Percentiles rank a stretch among this genome's conserved stretches.
Evolutionary conservation across 2,113 vertebrate genomes (phyloP).

Genomic region (Channa argus): DNA sequence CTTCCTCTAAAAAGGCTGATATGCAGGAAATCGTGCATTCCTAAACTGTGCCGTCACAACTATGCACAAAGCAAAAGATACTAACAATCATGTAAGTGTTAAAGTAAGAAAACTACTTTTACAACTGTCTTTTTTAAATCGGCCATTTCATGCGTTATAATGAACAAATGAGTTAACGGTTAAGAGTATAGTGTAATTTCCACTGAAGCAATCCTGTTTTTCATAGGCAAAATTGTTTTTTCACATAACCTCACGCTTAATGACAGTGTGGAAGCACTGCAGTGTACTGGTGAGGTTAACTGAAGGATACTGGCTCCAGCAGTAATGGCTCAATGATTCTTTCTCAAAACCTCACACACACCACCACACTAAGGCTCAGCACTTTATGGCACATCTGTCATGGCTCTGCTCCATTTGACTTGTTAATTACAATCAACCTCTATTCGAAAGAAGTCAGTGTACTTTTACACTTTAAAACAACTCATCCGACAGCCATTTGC

Average conservation of each 20-base stretch:
- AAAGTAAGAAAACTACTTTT: not conserved
- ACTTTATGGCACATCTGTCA: constrained; percentile 81
- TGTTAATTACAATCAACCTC: constrained; percentile 82
- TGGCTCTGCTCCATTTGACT: constrained; percentile 80
- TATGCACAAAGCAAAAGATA: constrained; percentile 56
- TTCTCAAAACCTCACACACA: constrained; percentile 5
- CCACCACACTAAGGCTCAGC: constrained; percentile 38
- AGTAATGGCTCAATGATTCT: constrained; percentile 30
- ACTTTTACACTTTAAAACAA: constrained; percentile 56
- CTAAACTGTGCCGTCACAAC: constrained; percentile 19
- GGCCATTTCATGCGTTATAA: not conserved
- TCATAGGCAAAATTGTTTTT: constrained; percentile 18
- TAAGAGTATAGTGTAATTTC: not conserved
- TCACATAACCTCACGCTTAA: not conserved
- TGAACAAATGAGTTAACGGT: not conserved
- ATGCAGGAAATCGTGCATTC: constrained; percentile 79
- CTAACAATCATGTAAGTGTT: constrained; percentile 2
- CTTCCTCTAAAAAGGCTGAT: constrained; percentile 85
- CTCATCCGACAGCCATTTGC: constrained; percentile 58
- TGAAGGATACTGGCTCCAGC: constrained; percentile 61
- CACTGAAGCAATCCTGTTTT: constrained; percentile 1
- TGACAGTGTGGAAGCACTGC: constrained; percentile 18
- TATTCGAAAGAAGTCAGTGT: constrained; percentile 62
- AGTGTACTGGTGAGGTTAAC: constrained; percentile 58
- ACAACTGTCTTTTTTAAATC: not conserved